These are phyloP conservation scores for Scolopax bukidnonensis DNA, from an alignment of 2,797 vertebrate genomes.

Conservation along the genomic window DNA sequence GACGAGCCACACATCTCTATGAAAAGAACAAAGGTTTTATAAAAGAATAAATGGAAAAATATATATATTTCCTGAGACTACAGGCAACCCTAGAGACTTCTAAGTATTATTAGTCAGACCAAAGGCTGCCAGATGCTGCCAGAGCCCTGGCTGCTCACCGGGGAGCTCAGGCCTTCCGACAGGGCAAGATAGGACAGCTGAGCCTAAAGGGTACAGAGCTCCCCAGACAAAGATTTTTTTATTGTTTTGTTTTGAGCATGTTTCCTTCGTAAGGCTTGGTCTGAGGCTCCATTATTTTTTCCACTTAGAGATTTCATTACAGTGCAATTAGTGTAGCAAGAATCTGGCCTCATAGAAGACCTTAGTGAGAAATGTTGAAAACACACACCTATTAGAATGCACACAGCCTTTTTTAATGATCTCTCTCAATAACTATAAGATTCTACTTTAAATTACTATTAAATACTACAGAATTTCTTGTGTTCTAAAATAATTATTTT, in stretches of 20 bases:
- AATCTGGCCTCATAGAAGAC: neutral
- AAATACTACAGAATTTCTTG: neutral
- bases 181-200: neutral
- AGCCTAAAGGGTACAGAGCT: neutral
- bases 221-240: neutral
- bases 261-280: neutral
- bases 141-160: neutral
- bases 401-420: neutral
- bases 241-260: neutral
- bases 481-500: neutral
- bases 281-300: neutral
- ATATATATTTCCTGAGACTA: neutral
- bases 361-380: neutral
- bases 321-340: neutral
- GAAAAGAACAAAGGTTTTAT: neutral
- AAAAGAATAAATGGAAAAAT: neutral
- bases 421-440: neutral
- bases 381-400: neutral
- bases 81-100: neutral
- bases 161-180: neutral
- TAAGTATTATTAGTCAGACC: neutral
- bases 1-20: neutral
- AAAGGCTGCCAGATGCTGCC: slow-evolving; percentile 19
- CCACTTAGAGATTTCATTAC: neutral
- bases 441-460: neutral